Conservation (phyloP, 2,888 invertebrate genomes). For the Furcula furcula region DNA sequence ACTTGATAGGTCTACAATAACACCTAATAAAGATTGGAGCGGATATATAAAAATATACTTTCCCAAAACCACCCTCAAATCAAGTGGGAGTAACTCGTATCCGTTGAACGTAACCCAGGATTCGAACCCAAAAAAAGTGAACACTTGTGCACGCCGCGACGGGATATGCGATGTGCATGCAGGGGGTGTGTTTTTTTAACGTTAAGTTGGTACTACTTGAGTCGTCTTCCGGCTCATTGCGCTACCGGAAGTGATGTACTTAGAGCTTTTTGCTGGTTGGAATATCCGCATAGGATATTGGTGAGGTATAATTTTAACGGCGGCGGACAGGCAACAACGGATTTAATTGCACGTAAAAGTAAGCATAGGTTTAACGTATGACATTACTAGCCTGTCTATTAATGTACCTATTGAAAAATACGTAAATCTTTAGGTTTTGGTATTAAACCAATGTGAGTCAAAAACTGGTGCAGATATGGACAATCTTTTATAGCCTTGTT, state of each 20-base stretch:
- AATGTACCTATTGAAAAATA: too few relatives aligned
- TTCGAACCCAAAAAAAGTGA: slow-evolving; percentile 45
- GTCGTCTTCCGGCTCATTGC: slow-evolving; percentile 58
- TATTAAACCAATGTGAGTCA: too few relatives aligned
- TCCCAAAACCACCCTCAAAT: slow-evolving; percentile 17
- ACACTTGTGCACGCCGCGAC: slow-evolving; percentile 53
- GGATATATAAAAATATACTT: slow-evolving; percentile 26
- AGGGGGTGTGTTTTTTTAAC: slow-evolving; percentile 47
- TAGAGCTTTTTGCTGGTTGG: slow-evolving; percentile 10
- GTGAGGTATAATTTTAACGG: too few relatives aligned
- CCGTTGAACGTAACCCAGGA: slow-evolving; percentile 33
- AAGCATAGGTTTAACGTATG: too few relatives aligned
- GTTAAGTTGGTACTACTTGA: slow-evolving; percentile 42
- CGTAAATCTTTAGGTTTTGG: too few relatives aligned
- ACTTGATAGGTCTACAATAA: too few relatives aligned
- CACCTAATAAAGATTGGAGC: slow-evolving; percentile 1
- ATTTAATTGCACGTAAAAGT: too few relatives aligned
- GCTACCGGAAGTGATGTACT: slow-evolving; percentile 45
- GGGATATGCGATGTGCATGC: slow-evolving; percentile 36
- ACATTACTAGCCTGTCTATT: too few relatives aligned
- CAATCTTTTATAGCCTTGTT: too few relatives aligned
- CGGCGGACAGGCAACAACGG: too few relatives aligned
- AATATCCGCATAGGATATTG: slow-evolving; percentile 9
- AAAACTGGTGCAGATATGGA: too few relatives aligned
- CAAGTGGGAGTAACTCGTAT: slow-evolving; percentile 21